Evolutionary conservation across 2,888 invertebrate genomes (phyloP).

Genomic region (Leptinotarsa haldemani): DNA sequence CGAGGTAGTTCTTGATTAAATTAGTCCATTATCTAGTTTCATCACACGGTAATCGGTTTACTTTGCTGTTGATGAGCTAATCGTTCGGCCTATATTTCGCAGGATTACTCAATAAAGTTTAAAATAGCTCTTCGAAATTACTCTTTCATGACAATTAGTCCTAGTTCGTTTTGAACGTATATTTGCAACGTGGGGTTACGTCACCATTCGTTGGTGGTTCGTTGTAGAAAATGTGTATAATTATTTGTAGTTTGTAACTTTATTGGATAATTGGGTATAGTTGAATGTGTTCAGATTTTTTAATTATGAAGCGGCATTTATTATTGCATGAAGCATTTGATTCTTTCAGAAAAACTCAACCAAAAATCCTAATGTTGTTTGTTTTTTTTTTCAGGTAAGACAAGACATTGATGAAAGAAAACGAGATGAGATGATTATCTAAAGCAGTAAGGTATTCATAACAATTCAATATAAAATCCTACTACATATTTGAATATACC

Average conservation of each 20-base stretch:
- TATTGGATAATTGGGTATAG: slow-evolving; percentile 14
- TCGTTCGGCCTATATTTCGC: slow-evolving; percentile 22
- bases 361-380: background rate
- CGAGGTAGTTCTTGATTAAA: slow-evolving; percentile 7
- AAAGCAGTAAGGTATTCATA: background rate
- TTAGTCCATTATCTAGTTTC: slow-evolving; percentile 23
- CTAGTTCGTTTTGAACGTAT: slow-evolving; percentile 17
- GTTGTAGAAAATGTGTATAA: slow-evolving; percentile 6
- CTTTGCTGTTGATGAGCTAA: slow-evolving; percentile 22
- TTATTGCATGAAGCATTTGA: background rate
- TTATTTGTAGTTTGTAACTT: slow-evolving; percentile 7
- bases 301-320: background rate
- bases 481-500: background rate
- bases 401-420: background rate
- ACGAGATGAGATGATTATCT: background rate
- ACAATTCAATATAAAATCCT: background rate
- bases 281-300: slow-evolving; percentile 4
- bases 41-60: slow-evolving; percentile 6
- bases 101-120: slow-evolving; percentile 3
- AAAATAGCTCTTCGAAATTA: slow-evolving; percentile 15
- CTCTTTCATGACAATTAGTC: slow-evolving; percentile 15
- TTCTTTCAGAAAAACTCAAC: background rate
- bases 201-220: slow-evolving; percentile 7
- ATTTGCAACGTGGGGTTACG: slow-evolving; percentile 19
- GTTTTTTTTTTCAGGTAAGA: background rate